phyloP scores from a whole-genome alignment of 2,888 invertebrate genomes.

The Eupithecia subumbrata region DNA sequence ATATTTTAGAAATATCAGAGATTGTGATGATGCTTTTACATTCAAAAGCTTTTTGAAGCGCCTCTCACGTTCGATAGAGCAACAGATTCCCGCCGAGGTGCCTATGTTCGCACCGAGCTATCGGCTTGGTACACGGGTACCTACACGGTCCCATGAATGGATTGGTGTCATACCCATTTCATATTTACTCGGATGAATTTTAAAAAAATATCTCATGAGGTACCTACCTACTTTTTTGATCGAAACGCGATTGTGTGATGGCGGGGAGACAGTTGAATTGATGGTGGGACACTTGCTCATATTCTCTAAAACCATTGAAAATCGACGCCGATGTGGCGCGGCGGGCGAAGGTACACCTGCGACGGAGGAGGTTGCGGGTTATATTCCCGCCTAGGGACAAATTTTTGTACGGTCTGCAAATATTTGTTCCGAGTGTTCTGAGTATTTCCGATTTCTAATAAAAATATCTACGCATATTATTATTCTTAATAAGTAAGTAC shows the following conservation, averaged over 20 bases:
- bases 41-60: conserved; percentile 40
- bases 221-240: neutral
- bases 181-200: conserved; percentile 3
- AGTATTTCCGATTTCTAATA: too few relatives aligned
- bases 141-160: neutral
- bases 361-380: too few relatives aligned
- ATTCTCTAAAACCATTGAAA: neutral
- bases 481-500: too few relatives aligned
- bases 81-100: conserved; percentile 39
- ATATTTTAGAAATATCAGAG: conserved; percentile 69
- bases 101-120: neutral
- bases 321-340: too few relatives aligned
- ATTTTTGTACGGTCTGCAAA: too few relatives aligned
- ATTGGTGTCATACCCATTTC: conserved; percentile 13
- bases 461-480: too few relatives aligned
- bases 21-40: conserved; percentile 47
- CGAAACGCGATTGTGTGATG: neutral
- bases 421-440: too few relatives aligned
- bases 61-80: conserved; percentile 44
- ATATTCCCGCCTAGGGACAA: too few relatives aligned
- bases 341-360: too few relatives aligned
- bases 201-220: too few relatives aligned
- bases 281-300: neutral
- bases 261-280: neutral
- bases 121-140: neutral